Evolutionary conservation across 2,797 vertebrate genomes (phyloP), one percentile per base, ranked within the genome.

Genomic region (Ammospiza maritima): DNA sequence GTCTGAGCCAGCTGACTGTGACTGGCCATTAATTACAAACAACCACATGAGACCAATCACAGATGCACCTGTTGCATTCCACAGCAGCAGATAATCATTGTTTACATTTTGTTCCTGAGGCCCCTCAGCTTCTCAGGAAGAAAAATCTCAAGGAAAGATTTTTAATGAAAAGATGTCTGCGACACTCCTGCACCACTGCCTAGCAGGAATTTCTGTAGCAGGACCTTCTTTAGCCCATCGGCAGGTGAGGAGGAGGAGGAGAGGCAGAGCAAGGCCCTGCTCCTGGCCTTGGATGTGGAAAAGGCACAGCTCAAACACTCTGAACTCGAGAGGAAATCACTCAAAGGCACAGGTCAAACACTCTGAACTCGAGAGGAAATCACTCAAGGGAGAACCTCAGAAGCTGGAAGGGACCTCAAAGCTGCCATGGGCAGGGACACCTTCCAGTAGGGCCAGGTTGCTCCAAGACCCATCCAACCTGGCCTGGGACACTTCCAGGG

Each of bases 191-290:
- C 4, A 11, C 8, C 1, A 1, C 45, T 48, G 45, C 58, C 54
- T 32, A 34, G 74, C 71, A 75, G 38, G 56, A 90, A 56, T 22
- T 47, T 57, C 40, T 75, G 54, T 3, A 13, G 74, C 32, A 85
- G 20, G 14, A 47, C 84, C 22, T 44, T 23, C 20, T 0, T 51
- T 8, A 82, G 75, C 29, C 3, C 3, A 5, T 5, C 1, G 3
- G 11, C 1, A 4, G 36, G 34, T 1, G 8, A 85, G 71, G 54
- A 66, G 53, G 62, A 71, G 17, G 62, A 71, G 17, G 14, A 69
- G 45, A 64, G 56, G 54, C 45, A 92, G 44, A 56, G 34, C 56
- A 67, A 54, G 38, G 54, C 1, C 3, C 29, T 50, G 11, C 17
- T 32, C 40, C 13, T 79, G 58, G 48, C 64, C 62, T 21, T 30